A percentile compares a stretch with the other conserved stretches of the same genome.
These are phyloP conservation scores for Nomada fabriciana DNA, from an alignment of 2,888 invertebrate species.

Conservation along the genomic window DNA sequence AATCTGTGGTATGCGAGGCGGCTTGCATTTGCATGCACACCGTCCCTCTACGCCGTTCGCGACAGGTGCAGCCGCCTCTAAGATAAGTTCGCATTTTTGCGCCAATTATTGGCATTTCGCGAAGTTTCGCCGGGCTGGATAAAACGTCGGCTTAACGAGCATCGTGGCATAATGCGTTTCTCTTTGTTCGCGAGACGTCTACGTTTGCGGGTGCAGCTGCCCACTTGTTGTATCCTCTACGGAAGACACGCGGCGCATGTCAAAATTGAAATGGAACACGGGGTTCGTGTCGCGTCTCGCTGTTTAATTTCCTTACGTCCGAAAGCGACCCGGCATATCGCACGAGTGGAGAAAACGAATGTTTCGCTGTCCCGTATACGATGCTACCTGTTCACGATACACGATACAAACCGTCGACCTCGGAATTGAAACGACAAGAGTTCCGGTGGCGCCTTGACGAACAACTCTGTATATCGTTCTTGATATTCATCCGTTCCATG, in stretches of 20 bases:
- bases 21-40: constrained; percentile 73
- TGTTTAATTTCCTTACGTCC: too few species aligned
- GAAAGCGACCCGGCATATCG: constrained; percentile 2
- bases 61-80: constrained; percentile 73
- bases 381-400: neutral
- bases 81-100: constrained; percentile 76
- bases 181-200: constrained; percentile 50
- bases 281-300: too few species aligned
- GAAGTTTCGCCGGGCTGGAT: constrained; percentile 61
- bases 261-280: neutral
- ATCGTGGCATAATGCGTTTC: constrained; percentile 64
- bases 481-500: constrained; percentile 52
- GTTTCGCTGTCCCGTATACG: constrained; percentile 31
- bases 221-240: neutral
- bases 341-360: constrained; percentile 32
- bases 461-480: constrained; percentile 7
- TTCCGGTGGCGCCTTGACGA: constrained; percentile 13
- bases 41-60: constrained; percentile 58
- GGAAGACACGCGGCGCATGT: neutral
- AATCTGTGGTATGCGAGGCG: constrained; percentile 69
- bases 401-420: constrained; percentile 32
- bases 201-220: constrained; percentile 59
- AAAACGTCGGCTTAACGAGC: constrained; percentile 69
- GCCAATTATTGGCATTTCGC: constrained; percentile 80
- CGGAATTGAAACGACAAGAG: constrained; percentile 50